These are phyloP conservation scores for Branchinecta lindahli DNA, from an alignment of 1,140 invertebrate species.

Conservation along the genomic window DNA sequence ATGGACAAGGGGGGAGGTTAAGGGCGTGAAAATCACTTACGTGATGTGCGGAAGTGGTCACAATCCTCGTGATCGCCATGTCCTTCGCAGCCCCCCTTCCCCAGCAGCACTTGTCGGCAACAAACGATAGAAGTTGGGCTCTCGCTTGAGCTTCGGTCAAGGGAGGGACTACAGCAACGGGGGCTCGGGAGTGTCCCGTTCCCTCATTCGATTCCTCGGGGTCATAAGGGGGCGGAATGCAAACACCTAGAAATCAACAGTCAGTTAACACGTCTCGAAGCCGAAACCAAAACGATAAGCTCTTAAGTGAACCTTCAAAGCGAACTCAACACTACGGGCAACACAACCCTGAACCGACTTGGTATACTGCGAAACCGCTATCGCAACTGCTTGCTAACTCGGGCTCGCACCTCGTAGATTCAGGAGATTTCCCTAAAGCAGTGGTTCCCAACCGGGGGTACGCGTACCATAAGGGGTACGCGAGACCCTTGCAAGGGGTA, in stretches of 20 bases:
- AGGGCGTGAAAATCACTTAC: conserved; percentile 28
- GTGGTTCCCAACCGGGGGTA: no score
- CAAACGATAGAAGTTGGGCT: conserved; percentile 34
- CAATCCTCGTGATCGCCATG: conserved; percentile 36
- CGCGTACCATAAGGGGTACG: no score
- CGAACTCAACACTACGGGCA: no score
- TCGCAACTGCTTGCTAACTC: no score
- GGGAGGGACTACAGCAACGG: conserved; percentile 24
- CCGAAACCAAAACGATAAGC: background rate
- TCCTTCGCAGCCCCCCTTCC: conserved; percentile 35
- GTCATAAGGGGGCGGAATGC: conserved; percentile 23
- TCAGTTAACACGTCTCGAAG: background rate
- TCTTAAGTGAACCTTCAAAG: background rate
- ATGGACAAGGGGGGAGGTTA: no score
- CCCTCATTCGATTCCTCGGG: conserved; percentile 18
- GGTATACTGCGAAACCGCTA: no score
- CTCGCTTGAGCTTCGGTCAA: conserved; percentile 37
- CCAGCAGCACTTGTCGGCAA: conserved; percentile 40
- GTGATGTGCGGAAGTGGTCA: conserved; percentile 38
- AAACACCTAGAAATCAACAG: conserved; percentile 24
- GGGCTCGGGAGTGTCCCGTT: conserved; percentile 21
- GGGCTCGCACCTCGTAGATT: no score
- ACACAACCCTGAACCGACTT: no score
- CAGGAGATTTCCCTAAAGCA: no score
- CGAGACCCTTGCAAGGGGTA: no score